Conservation (phyloP, 2,888 invertebrate genomes). For the Antheraea yamamai region DNA sequence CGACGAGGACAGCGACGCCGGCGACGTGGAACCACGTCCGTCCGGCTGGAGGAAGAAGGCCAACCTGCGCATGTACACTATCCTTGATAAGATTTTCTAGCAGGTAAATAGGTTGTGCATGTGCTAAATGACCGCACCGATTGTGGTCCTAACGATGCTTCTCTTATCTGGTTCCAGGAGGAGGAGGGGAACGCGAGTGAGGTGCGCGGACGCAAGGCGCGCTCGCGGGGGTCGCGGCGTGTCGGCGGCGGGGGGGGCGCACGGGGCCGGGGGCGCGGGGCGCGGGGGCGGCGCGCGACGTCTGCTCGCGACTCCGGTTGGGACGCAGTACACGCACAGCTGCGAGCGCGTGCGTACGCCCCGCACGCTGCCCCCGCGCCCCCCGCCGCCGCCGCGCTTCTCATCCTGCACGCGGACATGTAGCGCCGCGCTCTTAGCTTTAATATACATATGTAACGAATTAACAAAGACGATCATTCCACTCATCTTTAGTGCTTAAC, state of each 20-base stretch:
- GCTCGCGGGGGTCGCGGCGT: constrained; percentile 24
- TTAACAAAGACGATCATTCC: neutral
- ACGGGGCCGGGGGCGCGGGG: constrained; percentile 20
- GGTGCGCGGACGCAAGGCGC: constrained; percentile 17
- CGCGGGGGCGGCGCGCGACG: constrained; percentile 22
- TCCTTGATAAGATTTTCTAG: constrained; percentile 80
- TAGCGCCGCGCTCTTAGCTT: constrained; percentile 31
- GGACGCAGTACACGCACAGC: constrained; percentile 70
- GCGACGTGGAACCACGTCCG: constrained; percentile 35
- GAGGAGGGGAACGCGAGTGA: constrained; percentile 34
- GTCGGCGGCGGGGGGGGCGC: constrained; percentile 22
- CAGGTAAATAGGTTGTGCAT: constrained; percentile 49
- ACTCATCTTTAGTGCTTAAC: neutral
- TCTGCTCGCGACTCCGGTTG: constrained; percentile 52
- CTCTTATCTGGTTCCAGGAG: constrained; percentile 37
- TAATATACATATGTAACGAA: neutral
- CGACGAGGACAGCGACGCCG: constrained; percentile 49
- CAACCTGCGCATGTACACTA: constrained; percentile 77
- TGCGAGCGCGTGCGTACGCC: constrained; percentile 45
- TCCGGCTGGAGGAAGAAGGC: constrained; percentile 73
- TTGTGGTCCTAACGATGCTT: neutral
- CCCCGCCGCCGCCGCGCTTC: constrained; percentile 54
- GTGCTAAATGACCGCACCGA: neutral
- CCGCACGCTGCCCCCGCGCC: constrained; percentile 35
- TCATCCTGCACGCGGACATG: constrained; percentile 63